Base-by-base conservation (phyloP, 2,888 invertebrate species). In the Cylloceria caligata region DNA sequence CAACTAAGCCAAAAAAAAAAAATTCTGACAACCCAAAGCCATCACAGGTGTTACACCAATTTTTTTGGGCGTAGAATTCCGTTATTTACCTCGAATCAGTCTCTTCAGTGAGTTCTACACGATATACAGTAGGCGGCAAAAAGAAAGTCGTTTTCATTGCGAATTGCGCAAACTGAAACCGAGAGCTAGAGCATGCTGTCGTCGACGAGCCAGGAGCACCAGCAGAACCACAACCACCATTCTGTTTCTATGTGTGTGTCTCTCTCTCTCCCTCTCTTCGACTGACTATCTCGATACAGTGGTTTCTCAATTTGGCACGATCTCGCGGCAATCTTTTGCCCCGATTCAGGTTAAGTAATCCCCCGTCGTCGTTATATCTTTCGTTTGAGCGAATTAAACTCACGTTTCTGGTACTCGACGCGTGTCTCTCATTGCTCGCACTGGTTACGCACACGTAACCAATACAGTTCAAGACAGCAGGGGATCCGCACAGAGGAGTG, bases 281-380 rank as follows among this genome's bases (percentile, higher is more conserved):
- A 5, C n/a, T n/a, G n/a, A n/a, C 30, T 47, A 36, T 27, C 13
- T 55, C 49, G 36, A 19, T 36, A 45, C 47, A 21, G 49, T 49
- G 62, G 65, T 85, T 83, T 85, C 86, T 85, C 80, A 83, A 86
- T 86, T 86, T 85, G 85, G 85, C 83, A 77, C 76, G 83, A 84
- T 81, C 81, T 76, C 64, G 79, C 79, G 73, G 77, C 74, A 72
- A 73, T 83, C 81, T 83, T 81, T 85, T 80, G 84, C 81, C 81
- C 77, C 83, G 76, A 76, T 83, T 82, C 80, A 72, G 76, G 69
- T 82, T 81, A 76, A 65, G 81, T 81, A 76, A 79, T 76, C 34
- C 79, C 71, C 64, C 34, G n/a, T 49, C 52, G 21, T 3, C 39
- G 52, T 69, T 39, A 47, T 47, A 19, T 69, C 55, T n/a, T 36